phyloP scores from a whole-genome alignment of 2,113 vertebrate species.

The Marcusenius ussheri region DNA sequence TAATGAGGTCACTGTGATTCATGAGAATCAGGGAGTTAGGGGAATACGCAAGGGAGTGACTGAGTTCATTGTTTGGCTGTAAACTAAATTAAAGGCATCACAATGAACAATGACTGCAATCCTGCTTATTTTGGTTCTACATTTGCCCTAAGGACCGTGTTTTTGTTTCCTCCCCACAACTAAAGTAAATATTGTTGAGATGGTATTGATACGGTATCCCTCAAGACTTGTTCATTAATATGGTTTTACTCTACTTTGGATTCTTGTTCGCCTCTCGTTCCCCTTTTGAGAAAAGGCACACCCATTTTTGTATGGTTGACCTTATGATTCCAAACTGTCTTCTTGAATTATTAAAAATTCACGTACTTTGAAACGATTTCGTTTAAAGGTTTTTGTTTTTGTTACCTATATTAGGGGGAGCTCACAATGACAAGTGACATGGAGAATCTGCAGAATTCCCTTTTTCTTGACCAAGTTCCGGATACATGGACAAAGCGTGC shows the following conservation, averaged over 20 bases:
- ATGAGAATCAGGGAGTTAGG: not conserved
- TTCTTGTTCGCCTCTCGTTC: not conserved
- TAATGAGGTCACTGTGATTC: constrained; percentile 12
- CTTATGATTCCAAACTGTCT: not conserved
- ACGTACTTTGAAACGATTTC: not conserved
- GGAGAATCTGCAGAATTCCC: constrained; percentile 77
- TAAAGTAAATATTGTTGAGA: not conserved
- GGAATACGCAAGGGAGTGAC: not conserved
- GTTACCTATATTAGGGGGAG: constrained; percentile 67
- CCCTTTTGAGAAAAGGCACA: not conserved
- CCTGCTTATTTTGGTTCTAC: not conserved
- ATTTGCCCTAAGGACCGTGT: not conserved
- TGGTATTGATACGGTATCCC: not conserved
- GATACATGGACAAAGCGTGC: constrained; percentile 76
- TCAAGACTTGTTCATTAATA: not conserved
- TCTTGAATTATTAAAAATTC: not conserved
- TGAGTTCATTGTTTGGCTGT: constrained; percentile 1
- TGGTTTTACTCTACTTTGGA: not conserved
- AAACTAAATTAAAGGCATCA: constrained; percentile 13
- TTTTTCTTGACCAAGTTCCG: constrained; percentile 76
- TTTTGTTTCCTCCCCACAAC: not conserved
- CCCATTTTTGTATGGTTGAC: not conserved
- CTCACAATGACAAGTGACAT: constrained; percentile 87
- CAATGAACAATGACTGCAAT: constrained; percentile 12
- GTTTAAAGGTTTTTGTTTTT: constrained; percentile 18